These are phyloP conservation scores for Edolisoma coerulescens DNA, from an alignment of 2,113 vertebrate species.

Conservation along the genomic window DNA sequence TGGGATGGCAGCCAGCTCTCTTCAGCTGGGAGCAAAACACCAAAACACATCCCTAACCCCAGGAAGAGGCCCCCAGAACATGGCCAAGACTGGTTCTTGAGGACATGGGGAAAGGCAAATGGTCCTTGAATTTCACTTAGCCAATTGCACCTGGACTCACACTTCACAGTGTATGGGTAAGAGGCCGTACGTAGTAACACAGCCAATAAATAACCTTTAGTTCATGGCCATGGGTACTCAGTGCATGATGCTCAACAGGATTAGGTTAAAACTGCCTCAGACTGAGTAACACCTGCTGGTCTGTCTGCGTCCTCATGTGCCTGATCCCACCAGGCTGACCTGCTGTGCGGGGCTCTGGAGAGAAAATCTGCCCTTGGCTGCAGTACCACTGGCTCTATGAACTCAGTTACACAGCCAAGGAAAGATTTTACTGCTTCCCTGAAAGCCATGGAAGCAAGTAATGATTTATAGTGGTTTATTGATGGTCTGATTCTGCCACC, in stretches of 20 bases:
- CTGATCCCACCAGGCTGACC: not conserved
- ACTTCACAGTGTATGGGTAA: not conserved
- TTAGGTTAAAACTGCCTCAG: not conserved
- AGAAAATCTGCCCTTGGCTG: not conserved
- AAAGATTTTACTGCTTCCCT: not conserved
- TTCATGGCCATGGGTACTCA: rapidly evolving
- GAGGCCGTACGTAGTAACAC: rapidly evolving
- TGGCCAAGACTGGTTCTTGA: rapidly evolving
- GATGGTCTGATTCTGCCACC: not conserved
- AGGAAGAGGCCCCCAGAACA: no score
- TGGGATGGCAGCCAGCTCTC: not conserved
- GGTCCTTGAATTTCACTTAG: not conserved
- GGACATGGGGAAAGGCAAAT: not conserved
- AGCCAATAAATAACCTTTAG: not conserved
- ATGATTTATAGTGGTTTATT: not conserved
- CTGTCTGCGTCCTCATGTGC: not conserved
- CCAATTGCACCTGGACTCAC: not conserved
- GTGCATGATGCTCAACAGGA: rapidly evolving
- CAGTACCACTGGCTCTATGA: not conserved
- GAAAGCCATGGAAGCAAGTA: not conserved
- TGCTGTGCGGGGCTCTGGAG: rapidly evolving
- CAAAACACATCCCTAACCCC: not conserved
- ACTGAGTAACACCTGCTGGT: not conserved
- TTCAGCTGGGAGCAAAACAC: not conserved
- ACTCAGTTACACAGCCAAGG: not conserved